Evolutionary conservation across 2,113 vertebrate species (phyloP), one percentile per base, ranked within the genome.

Genomic region (Petrocephalus zakoni): DNA sequence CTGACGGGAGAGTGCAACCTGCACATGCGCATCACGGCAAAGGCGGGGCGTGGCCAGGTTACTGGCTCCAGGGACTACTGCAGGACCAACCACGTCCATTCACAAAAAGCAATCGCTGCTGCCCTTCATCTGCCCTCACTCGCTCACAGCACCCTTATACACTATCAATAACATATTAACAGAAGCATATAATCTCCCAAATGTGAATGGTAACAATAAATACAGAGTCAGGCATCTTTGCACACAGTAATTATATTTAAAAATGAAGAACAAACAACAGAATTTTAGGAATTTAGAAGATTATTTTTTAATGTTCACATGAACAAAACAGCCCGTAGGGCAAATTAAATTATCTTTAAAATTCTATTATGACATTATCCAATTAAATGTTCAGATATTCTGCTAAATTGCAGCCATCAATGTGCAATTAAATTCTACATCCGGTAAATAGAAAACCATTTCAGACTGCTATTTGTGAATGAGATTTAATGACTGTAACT

Each of bases 391-490:
- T 91, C 89, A 89, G 89, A 58, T 91, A 42, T 90, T 68, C 49
- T 52, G 86, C 75, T 82, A 90, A 92, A 92, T 91, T 90, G 25
- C 90, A 94, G 88, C 90, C 82, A 92, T 94, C 88, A 92, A 88
- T 89, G 86, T 78, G 75, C 86, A 92, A 91, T 92, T 88, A 85
- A 92, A 88, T 87, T 58, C 49, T 88, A 91, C 47, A 83, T 88
- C 68, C 82, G 86, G 88, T 88, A 88, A 90, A 89, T 90, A 90
- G 89, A 84, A 58, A 89, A 89, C 34, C 68, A 86, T 42, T 87
- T 93, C 91, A 90, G 85, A 91, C 91, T 87, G 91, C 78, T 88
- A 84, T 83, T 88, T 47, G 75, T 81, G 53, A 88, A 88, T 88
- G 72, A 84, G 42, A 64, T 83, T 78, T 88, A 88, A 88, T 88